A percentile compares a stretch with the other conserved stretches of the same genome.
phyloP scores from a whole-genome alignment of 2,888 invertebrate genomes.

The Lapara coniferarum region DNA sequence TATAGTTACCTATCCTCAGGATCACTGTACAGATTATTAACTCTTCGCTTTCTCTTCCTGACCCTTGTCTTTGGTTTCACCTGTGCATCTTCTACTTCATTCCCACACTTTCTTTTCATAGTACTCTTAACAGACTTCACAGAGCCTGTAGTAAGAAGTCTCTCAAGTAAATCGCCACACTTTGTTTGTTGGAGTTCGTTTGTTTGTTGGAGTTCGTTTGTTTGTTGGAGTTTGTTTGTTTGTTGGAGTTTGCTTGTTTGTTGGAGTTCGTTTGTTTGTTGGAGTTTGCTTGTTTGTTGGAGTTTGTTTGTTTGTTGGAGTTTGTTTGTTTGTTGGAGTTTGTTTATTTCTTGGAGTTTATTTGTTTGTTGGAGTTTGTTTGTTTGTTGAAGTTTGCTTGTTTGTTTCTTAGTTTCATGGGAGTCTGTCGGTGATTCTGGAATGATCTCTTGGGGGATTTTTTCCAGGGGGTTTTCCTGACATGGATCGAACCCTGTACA shows the following conservation, averaged over 20 bases:
- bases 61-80: constrained; percentile 2
- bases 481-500: background rate
- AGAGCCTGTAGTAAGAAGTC: too few relatives aligned
- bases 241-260: background rate
- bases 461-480: background rate
- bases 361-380: background rate
- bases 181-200: background rate
- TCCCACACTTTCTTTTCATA: constrained; percentile 15
- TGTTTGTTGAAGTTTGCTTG: background rate
- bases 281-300: too few relatives aligned
- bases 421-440: too few relatives aligned
- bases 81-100: constrained; percentile 9
- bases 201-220: too few relatives aligned
- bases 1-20: constrained; percentile 23
- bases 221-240: background rate
- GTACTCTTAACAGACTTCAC: constrained; percentile 15
- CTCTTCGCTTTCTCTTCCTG: constrained; percentile 19
- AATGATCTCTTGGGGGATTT: background rate
- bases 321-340: background rate
- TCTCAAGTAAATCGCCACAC: background rate
- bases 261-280: background rate
- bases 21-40: constrained; percentile 26
- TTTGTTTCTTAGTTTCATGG: too few relatives aligned
- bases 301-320: background rate
- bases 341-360: too few relatives aligned